Base-by-base conservation (phyloP, 2,797 vertebrate species). In the Ciconia nigra region DNA sequence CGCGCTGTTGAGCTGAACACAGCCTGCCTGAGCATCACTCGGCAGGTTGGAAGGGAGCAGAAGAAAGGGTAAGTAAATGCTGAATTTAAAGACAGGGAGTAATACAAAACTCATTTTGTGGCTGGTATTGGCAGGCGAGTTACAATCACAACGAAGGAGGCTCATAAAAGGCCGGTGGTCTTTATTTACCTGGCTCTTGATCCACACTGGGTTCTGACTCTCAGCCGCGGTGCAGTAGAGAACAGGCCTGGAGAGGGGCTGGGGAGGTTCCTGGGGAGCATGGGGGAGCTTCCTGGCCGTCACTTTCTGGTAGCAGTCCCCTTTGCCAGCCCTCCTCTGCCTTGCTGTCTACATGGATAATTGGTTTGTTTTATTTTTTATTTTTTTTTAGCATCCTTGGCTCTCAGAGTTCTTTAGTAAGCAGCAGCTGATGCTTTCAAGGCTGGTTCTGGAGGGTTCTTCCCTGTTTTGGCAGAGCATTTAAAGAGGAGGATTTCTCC, bases 1-100 rank as follows among this genome's bases (percentile, higher is more conserved):
- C 4, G 33, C 14, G 22, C 74, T 92, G 66, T 72, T 91, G 94
- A 90, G 90, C 78, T 92, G 29, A 79, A 20, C 73, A 69, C 52
- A 55, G 70, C 26, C 57, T 41, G 35, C 62, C 17, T 0, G 8
- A 70, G 12, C 77, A 33, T 78, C 74, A 2, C 54, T 37, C 1
- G 0, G 41, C 11, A 16, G 24, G 16, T 49, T 21, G 44, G 28
- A 24, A 29, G 8, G 28, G 54, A 83, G 52, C 37, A 16, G 57
- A 7, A 28, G 31, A 35, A 65, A 35, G 22, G 15, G 2, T 21
- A 18, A 70, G 11, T 29, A 57, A 71, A 61, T 41, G 52, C 59
- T 76, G 57, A 59, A 66, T 83, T 58, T 83, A 66, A 80, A 92
- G 51, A 41, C 76, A 37, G 15, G 15, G 25, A 46, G 4, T 35